phyloP scores from a whole-genome alignment of 1,140 invertebrate species.

The Achroia grisella region DNA sequence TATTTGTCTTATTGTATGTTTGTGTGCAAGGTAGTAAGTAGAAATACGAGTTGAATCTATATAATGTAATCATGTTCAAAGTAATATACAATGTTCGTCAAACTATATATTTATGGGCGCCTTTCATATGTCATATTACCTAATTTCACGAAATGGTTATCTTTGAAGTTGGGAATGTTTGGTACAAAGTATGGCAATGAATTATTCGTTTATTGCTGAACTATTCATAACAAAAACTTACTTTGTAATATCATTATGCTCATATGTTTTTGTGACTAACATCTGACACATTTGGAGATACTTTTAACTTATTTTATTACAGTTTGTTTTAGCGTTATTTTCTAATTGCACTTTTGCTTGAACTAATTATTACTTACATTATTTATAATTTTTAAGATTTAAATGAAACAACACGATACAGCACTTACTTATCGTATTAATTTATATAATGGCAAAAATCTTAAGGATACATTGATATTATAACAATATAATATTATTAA shows the following conservation, averaged over 20 bases:
- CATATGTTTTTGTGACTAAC: no score
- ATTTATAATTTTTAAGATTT: constrained; percentile 4
- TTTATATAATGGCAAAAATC: constrained; percentile 1
- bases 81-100: constrained; percentile 6
- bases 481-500: not conserved
- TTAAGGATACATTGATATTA: no score
- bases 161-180: not conserved
- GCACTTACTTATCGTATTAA: constrained; percentile 17
- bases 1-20: constrained; percentile 9
- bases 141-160: constrained; percentile 10
- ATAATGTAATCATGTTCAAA: constrained; percentile 9
- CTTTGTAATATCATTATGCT: no score
- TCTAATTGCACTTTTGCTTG: no score
- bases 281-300: no score
- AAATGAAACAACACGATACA: constrained; percentile 1
- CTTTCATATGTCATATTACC: constrained; percentile 10
- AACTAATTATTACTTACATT: not conserved
- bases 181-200: not conserved
- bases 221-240: no score
- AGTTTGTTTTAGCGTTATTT: no score
- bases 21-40: constrained; percentile 16
- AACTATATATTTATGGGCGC: constrained; percentile 6
- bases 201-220: no score
- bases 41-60: constrained; percentile 1
- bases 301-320: no score